Evolutionary conservation across 1,140 invertebrate genomes (phyloP), one percentile per base, ranked within the genome.

Genomic region (Platyura marginata): DNA sequence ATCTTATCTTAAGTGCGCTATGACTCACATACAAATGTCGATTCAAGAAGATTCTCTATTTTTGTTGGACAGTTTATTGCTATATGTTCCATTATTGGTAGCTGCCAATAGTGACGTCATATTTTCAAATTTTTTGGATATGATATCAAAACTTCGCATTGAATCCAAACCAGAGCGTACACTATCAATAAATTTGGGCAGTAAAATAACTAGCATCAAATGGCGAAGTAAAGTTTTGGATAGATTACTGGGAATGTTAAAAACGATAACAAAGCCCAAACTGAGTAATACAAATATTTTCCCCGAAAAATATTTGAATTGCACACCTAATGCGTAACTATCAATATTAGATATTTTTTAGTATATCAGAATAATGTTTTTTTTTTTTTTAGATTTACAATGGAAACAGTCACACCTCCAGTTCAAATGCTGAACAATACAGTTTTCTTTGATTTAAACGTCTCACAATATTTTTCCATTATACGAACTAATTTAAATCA

Each of bases 31-130:
- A 43, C 70, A 83, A 55, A 70, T 69, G 11, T 66, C 68, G 37
- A 77, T 90, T 40, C 79, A 87, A 54, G 76, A 82, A 56, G 85
- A 89, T 57, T 85, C 86, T 1, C 59, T 92, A 2, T 51, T 74
- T 8, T 70, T 86, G 40, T 60, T 89, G n/a, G 85, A 84, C 51
- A 67, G 73, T 41, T 61, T 87, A 18, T 55, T 82, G 13, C 57
- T 71, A 25, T 66, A 73, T 41, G 68, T 72, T 42, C 74, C 72
- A 3, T 51, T 56, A 33, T 61, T 81, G 23, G 58, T 86, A 10
- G 70, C 73, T 1, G 59, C 67, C 38, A 71, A 77, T 52, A 72
- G 74, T 40, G 66, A 71, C 39, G 75, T 75, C 54, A 72, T 89
- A 8, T 59, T 89, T 38, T 69, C 73, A 11, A 79, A 80, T 55